phyloP scores from a whole-genome alignment of 2,797 vertebrate species.

The Chelidonichthys spinosus region DNA sequence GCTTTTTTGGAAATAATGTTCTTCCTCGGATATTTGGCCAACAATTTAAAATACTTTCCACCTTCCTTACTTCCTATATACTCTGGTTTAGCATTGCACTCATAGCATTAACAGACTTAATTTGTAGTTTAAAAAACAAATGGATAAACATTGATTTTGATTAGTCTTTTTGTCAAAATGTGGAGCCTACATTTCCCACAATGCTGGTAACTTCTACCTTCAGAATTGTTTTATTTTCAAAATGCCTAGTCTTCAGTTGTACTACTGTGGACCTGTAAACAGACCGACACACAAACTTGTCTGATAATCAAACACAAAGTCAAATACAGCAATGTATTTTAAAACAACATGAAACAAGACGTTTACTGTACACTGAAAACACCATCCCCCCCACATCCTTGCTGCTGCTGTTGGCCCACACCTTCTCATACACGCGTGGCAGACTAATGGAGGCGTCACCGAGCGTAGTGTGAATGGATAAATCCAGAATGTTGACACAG shows the following conservation, averaged over 20 bases:
- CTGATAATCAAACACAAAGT: conserved; percentile 14
- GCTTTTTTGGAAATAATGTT: not conserved
- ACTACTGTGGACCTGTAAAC: not conserved
- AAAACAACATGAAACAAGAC: conserved; percentile 42
- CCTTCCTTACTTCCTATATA: not conserved
- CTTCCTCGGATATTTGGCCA: not conserved
- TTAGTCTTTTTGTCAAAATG: not conserved
- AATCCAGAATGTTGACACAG: conserved; percentile 45
- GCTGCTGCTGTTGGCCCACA: not conserved
- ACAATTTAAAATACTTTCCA: not conserved
- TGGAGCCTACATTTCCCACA: not conserved
- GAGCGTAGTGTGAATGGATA: conserved; percentile 19
- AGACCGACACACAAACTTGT: not conserved
- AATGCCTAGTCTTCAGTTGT: not conserved
- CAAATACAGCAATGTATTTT: conserved; percentile 48
- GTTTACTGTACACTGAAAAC: not conserved
- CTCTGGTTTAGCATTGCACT: not conserved
- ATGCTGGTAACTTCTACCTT: not conserved
- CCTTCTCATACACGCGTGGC: not conserved
- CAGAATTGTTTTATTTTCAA: not conserved
- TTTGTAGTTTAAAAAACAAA: not conserved
- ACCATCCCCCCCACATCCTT: conserved; percentile 12
- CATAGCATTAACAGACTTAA: not conserved
- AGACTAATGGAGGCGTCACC: conserved; percentile 13
- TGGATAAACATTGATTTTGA: not conserved